Evolutionary conservation across 1,140 invertebrate species (phyloP).

Genomic region (Asbolus verrucosus): DNA sequence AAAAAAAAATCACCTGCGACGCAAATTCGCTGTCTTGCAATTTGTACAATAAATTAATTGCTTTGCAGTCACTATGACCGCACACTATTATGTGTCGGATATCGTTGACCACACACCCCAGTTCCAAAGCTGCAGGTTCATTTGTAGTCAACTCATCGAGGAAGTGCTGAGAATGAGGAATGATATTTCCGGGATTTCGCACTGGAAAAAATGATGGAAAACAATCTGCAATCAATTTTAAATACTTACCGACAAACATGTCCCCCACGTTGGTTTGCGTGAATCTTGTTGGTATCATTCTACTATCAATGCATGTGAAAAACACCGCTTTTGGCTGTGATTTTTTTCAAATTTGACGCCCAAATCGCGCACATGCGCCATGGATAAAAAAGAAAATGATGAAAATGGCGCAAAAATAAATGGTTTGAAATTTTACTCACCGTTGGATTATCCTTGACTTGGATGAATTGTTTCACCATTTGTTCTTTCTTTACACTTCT

Average conservation of each 20-base stretch:
- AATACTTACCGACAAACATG: conserved; percentile 90
- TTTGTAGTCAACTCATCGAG: conserved; percentile 88
- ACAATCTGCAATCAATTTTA: too few relatives aligned
- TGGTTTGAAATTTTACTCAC: too few relatives aligned
- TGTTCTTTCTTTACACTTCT: conserved; percentile 80
- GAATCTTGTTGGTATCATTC: conserved; percentile 95
- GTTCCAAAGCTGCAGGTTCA: conserved; percentile 93
- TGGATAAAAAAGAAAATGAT: too few relatives aligned
- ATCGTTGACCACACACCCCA: conserved; percentile 93
- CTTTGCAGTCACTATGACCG: conserved; percentile 98
- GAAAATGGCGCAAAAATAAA: too few relatives aligned
- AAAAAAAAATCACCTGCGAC: too few relatives aligned
- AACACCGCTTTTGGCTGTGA: conserved; percentile 93
- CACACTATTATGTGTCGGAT: conserved; percentile 95
- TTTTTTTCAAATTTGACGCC: conserved; percentile 18
- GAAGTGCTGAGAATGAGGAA: conserved; percentile 91
- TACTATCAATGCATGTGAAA: conserved; percentile 97
- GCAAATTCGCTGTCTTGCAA: conserved; percentile 82
- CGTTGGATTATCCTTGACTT: conserved; percentile 87
- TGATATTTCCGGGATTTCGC: conserved; percentile 93
- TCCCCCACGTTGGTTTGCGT: conserved; percentile 96
- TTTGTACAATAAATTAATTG: conserved; percentile 92
- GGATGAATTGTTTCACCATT: conserved; percentile 92
- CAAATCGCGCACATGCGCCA: background rate
- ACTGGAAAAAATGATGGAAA: too few relatives aligned